phyloP scores from a whole-genome alignment of 2,888 invertebrate genomes.

The Drosophila nigricruria region DNA sequence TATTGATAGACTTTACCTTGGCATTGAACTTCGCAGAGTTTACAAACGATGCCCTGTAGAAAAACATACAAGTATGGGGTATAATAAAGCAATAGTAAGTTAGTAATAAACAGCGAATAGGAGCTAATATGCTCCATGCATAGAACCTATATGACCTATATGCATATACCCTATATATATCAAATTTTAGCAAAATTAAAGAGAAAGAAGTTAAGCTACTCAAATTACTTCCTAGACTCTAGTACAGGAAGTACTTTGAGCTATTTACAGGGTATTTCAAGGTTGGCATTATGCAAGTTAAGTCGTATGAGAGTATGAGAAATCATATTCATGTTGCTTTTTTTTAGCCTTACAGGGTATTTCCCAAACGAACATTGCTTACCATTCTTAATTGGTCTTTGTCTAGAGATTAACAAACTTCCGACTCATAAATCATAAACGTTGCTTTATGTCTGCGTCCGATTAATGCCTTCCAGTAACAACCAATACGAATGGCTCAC shows the following conservation, averaged over 20 bases:
- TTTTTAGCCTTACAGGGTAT: conserved; percentile 1
- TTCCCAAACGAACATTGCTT: no score
- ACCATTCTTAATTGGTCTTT: not conserved
- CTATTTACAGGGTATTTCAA: not conserved
- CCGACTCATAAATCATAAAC: conserved; percentile 52
- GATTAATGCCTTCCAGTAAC: conserved; percentile 34
- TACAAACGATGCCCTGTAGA: not conserved
- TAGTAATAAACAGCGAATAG: not conserved
- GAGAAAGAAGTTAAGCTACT: not conserved
- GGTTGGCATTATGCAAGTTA: not conserved
- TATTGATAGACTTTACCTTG: conserved; percentile 16
- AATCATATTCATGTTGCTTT: not conserved
- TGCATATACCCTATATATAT: no score
- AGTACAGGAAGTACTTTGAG: not conserved
- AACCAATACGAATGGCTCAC: conserved; percentile 21
- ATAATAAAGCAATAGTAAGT: not conserved
- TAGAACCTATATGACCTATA: no score
- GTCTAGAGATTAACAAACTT: conserved; percentile 30
- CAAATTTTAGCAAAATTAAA: no score
- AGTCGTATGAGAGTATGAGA: not conserved
- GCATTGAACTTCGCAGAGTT: conserved; percentile 26
- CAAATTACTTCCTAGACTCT: not conserved
- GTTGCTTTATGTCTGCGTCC: conserved; percentile 29
- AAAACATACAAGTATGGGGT: not conserved
- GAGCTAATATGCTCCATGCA: not conserved